Evolutionary conservation across 2,888 invertebrate genomes (phyloP), one percentile per base, ranked within the genome.

Genomic region (Unio delphinus): DNA sequence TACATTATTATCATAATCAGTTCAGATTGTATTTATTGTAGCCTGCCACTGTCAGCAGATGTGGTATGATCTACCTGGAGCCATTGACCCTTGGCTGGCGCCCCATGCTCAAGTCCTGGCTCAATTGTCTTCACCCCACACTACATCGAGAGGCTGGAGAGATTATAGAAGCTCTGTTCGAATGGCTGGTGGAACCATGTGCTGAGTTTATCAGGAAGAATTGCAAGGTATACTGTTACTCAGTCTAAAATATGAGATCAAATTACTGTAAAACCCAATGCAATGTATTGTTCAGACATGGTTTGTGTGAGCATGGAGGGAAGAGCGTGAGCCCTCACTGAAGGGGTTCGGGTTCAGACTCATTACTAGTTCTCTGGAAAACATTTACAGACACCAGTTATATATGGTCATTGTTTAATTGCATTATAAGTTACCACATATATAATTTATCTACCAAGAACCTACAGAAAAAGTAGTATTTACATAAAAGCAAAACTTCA

Each of bases 51-150:
- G 95, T 98, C 2, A 95, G 95, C 20, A 92, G 96, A 68, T 97
- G 97, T 89, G 96, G 96, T 63, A 98, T 98, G 97, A 96, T 98
- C 83, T 98, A 97, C 89, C 93, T 97, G 92, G 97, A 98, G 89
- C 94, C 97, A 0, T 80, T 86, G 20, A 93, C 94, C 1, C 91
- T 97, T 8, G 97, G 97, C 4, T 96, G 96, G 94, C 91, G 92
- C 75, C 94, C 96, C 0, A 94, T 96, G 83, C 92, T 95, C 45
- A 92, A 92, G 75, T 95, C 96, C 0, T 97, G 97, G 97, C 82
- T 96, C 1, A 93, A 93, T 17, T 92, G 93, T 92, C 90, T 92
- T 91, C 84, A 86, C 5, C 83, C 85, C 61, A 80, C 82, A 4
- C 75, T 90, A 67, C 83, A 82, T 94, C 91, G 91, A 59, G 92